A percentile compares a stretch with the other conserved stretches of the same genome.
Conservation (phyloP, 2,113 vertebrate species). For the Tamias sibiricus region DNA sequence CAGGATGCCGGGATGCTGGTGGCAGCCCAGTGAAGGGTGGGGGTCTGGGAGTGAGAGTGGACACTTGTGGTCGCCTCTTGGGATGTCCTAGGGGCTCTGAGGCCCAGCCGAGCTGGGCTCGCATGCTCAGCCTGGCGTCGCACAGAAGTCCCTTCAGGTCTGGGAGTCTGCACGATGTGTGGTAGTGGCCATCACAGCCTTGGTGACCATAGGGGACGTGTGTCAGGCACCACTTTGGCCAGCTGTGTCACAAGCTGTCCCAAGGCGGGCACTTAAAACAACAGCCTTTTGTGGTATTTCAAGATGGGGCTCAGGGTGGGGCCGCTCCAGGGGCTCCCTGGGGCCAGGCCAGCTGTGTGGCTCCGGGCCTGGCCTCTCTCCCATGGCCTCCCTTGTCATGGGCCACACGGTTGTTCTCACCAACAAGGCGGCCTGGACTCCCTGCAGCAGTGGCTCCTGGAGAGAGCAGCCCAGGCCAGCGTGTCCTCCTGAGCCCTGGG, state of each 20-base stretch:
- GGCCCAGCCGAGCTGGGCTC: no score
- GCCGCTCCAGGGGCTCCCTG: neutral
- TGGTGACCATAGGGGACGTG: neutral
- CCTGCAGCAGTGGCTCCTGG: no score
- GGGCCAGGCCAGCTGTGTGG: neutral
- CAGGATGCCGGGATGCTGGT: fast-evolving
- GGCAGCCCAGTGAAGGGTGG: neutral
- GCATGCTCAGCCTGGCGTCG: no score
- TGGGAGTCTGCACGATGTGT: neutral
- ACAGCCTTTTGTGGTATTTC: no score
- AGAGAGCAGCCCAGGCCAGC: fast-evolving
- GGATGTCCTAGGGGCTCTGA: neutral
- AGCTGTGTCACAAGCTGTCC: fast-evolving
- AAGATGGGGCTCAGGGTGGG: no score
- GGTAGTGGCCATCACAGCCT: neutral
- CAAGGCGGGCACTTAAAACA: fast-evolving
- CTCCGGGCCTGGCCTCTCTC: no score
- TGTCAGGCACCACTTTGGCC: neutral
- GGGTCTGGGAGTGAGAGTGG: no score
- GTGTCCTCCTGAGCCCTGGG: neutral
- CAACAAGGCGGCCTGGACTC: no score
- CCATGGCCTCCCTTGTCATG: no score
- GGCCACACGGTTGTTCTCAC: no score
- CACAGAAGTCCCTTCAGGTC: neutral
- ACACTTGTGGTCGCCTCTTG: no score